phyloP scores from a whole-genome alignment of 2,888 invertebrate genomes.

The Lithosia quadra region DNA sequence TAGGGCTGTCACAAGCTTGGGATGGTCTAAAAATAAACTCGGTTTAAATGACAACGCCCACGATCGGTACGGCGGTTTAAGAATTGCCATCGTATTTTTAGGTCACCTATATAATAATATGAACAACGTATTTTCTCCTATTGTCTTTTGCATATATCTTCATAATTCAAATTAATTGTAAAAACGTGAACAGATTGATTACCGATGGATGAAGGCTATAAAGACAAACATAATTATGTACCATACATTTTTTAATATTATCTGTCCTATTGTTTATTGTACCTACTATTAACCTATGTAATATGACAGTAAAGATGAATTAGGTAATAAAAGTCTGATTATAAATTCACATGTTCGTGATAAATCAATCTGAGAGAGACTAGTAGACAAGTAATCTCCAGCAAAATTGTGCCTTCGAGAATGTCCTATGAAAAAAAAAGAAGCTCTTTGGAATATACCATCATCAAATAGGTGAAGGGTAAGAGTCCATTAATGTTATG shows the following conservation, averaged over 20 bases:
- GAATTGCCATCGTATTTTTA: constrained; percentile 36
- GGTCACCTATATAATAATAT: not conserved
- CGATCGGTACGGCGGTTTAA: constrained; percentile 16
- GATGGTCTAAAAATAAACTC: constrained; percentile 39
- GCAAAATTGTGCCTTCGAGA: not conserved
- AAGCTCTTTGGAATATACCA: not conserved
- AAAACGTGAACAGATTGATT: not conserved
- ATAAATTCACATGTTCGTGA: no score
- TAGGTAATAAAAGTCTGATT: no score
- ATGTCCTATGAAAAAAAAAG: not conserved
- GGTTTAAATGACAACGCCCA: constrained; percentile 36
- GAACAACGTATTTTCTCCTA: not conserved
- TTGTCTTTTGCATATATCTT: not conserved
- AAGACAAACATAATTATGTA: not conserved
- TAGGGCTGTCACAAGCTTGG: constrained; percentile 42
- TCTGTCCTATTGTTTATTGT: no score
- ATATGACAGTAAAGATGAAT: no score
- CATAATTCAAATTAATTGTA: not conserved
- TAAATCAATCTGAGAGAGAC: not conserved
- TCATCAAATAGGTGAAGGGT: not conserved
- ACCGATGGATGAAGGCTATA: not conserved
- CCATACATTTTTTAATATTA: no score
- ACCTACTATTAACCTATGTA: no score
- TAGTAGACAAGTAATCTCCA: not conserved
- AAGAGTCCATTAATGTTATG: not conserved